These are phyloP conservation scores for Epinotia demarniana DNA, from an alignment of 2,888 invertebrate genomes.

Conservation along the genomic window DNA sequence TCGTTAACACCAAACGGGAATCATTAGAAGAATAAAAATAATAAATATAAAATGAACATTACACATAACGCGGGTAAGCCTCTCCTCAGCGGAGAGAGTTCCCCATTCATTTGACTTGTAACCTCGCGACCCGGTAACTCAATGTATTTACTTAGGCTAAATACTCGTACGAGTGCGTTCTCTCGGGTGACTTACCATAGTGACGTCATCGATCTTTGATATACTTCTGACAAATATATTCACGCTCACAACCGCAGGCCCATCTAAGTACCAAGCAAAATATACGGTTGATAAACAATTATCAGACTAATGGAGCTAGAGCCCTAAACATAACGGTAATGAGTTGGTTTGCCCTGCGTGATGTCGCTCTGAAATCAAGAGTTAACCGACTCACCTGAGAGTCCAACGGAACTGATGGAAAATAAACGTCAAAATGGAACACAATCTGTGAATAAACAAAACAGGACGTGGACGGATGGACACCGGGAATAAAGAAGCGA, in stretches of 20 bases:
- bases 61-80: slow-evolving; percentile 72
- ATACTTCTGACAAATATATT: slow-evolving; percentile 99
- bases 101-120: slow-evolving; percentile 84
- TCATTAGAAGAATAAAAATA: slow-evolving; percentile 63
- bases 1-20: slow-evolving; percentile 80
- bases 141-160: slow-evolving; percentile 70
- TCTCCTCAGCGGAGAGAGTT: slow-evolving; percentile 75
- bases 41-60: slow-evolving; percentile 64
- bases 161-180: slow-evolving; percentile 72
- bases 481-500: slow-evolving; percentile 57
- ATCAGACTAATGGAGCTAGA: slow-evolving; percentile 61
- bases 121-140: slow-evolving; percentile 65
- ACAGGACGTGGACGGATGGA: slow-evolving; percentile 57
- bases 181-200: slow-evolving; percentile 94
- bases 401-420: slow-evolving; percentile 29
- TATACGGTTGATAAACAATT: slow-evolving; percentile 69
- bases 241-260: slow-evolving; percentile 97
- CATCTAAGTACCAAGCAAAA: slow-evolving; percentile 89
- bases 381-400: slow-evolving; percentile 61
- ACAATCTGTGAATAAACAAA: slow-evolving; percentile 52
- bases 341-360: slow-evolving; percentile 52
- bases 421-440: slow-evolving; percentile 49
- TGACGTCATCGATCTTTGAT: slow-evolving; percentile 99
- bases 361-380: slow-evolving; percentile 49
- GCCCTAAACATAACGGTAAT: slow-evolving; percentile 61